Conservation (phyloP, 2,797 vertebrate species). For the Heterohyrax brucei region DNA sequence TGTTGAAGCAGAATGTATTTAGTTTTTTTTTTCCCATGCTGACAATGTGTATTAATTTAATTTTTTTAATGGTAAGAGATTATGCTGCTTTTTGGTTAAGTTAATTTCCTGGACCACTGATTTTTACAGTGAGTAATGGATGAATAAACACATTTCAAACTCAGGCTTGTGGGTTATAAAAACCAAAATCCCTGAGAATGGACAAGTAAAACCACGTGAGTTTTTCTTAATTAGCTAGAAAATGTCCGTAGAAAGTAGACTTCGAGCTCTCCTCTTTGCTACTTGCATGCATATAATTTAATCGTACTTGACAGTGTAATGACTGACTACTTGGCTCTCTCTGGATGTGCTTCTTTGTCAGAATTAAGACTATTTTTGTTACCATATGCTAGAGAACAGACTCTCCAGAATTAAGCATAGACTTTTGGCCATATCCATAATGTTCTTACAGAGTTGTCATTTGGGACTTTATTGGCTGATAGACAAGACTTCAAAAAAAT, state of each 20-base stretch:
- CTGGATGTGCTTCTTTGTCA: not conserved
- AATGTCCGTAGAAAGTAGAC: slow-evolving; percentile 30
- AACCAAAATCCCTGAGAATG: not conserved
- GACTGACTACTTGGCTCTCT: not conserved
- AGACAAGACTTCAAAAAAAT: not conserved
- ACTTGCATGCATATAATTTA: slow-evolving; percentile 59
- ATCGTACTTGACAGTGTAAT: slow-evolving; percentile 42
- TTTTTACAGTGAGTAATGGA: slow-evolving; percentile 49
- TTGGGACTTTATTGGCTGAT: not conserved
- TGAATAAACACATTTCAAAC: slow-evolving; percentile 26
- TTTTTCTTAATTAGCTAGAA: slow-evolving; percentile 52
- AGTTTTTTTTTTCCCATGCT: slow-evolving; percentile 16
- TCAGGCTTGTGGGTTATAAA: slow-evolving; percentile 19
- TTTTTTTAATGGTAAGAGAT: slow-evolving; percentile 61
- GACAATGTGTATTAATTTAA: slow-evolving; percentile 29
- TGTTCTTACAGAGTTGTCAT: slow-evolving; percentile 36
- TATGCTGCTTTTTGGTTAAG: slow-evolving; percentile 61
- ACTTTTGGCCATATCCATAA: slow-evolving; percentile 3
- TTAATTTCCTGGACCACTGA: slow-evolving; percentile 65
- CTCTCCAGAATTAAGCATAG: not conserved
- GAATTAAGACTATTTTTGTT: slow-evolving; percentile 66
- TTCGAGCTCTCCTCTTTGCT: slow-evolving; percentile 29
- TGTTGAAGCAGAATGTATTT: slow-evolving; percentile 7
- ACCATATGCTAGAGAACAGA: not conserved
- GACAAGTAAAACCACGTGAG: not conserved